Base-by-base conservation (phyloP, 2,113 vertebrate genomes). In the Gila orcuttii region DNA sequence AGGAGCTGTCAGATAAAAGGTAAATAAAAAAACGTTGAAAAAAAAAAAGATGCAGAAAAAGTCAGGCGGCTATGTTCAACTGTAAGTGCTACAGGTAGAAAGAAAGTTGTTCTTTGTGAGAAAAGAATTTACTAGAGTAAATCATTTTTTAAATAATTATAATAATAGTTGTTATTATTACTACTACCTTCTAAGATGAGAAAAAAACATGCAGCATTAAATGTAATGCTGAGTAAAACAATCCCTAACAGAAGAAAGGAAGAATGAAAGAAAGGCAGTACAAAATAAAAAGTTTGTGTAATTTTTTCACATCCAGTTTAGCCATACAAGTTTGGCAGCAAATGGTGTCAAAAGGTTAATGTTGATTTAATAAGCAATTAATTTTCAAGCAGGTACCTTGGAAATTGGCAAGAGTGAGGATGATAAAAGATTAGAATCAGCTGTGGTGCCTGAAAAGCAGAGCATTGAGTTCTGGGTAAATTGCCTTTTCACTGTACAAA, bases 311-410 rank as follows among this genome's bases (percentile, higher is more conserved):
- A 60, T 79, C 45, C 66, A 74, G 33, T 82, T 73, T 60, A 11
- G 47, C 79, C 80, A 33, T 89, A 86, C 91, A 73, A 87, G 84
- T 88, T 93, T 88, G 19, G 83, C 75, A 88, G 85, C 82, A 90
- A 93, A 91, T 86, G 81, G 84, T 91, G 91, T 91, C 89, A 60
- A 64, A 81, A 91, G 90, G 90, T 93, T 94, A 94, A 93, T 90
- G 86, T 90, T 88, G 86, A 91, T 94, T 93, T 93, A 93, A 92
- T 91, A 85, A 91, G 91, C 91, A 90, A 94, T 93, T 94, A 82
- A 93, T 93, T 93, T 57, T 86, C 42, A 88, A 89, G 82, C 82
- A 86, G 42, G 86, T 78, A 71, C 85, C 87, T 91, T 62, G 77
- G 62, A 90, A 86, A 91, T 88, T 87, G 85, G 79, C 80, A 87